These are phyloP conservation scores for Capromys pilorides DNA, from an alignment of 2,797 vertebrate genomes.

Conservation along the genomic window DNA sequence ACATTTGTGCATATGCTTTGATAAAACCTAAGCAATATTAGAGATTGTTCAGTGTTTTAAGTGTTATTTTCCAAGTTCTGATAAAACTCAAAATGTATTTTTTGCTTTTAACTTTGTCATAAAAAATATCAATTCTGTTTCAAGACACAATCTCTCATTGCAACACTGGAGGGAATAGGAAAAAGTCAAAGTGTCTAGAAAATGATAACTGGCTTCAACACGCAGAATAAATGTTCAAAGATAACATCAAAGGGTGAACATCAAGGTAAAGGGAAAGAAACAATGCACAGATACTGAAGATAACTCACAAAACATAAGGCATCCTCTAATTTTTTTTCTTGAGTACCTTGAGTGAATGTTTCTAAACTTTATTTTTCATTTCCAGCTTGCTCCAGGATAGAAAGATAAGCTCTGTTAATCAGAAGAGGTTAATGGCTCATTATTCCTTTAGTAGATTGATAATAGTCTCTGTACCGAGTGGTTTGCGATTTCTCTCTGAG, in stretches of 20 bases:
- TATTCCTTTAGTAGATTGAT: constrained; percentile 69
- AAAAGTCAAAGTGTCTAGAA: constrained; percentile 59
- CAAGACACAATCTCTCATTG: constrained; percentile 13
- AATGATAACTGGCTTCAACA: constrained; percentile 60
- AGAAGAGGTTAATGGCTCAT: constrained; percentile 70
- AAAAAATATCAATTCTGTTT: constrained; percentile 54
- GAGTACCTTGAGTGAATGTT: constrained; percentile 51
- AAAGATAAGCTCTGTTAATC: constrained; percentile 69
- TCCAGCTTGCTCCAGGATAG: constrained; percentile 61
- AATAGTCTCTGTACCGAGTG: constrained; percentile 51
- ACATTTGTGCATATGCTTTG: background rate
- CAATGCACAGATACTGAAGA: constrained; percentile 36
- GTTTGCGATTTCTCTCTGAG: constrained; percentile 62
- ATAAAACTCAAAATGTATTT: constrained; percentile 39
- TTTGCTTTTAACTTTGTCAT: constrained; percentile 43
- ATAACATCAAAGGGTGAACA: constrained; percentile 59
- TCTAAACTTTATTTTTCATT: constrained; percentile 73
- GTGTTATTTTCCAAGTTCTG: background rate
- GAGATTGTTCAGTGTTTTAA: background rate
- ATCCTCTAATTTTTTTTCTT: constrained; percentile 47
- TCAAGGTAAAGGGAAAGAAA: constrained; percentile 63
- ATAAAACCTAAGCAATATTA: constrained; percentile 33
- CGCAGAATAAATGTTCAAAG: constrained; percentile 60
- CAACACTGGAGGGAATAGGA: constrained; percentile 38
- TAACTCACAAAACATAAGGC: constrained; percentile 51